Evolutionary conservation across 1,140 invertebrate species (phyloP).

Genomic region (Matsumurasca onukii): DNA sequence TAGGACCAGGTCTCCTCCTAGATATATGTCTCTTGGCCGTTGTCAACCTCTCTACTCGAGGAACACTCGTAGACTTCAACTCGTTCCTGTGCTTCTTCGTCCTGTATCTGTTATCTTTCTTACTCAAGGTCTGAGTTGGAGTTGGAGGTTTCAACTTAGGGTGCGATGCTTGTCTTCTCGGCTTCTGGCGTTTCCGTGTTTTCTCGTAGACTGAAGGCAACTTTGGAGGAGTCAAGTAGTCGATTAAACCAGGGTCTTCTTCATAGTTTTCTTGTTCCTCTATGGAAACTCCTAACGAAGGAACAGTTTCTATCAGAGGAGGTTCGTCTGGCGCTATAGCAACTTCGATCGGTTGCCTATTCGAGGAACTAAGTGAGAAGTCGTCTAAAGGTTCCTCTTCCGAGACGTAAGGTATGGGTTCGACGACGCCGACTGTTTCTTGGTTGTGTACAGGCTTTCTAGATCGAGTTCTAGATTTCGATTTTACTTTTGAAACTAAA

Average conservation of each 20-base stretch:
- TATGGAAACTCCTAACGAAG: conserved; percentile 31
- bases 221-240: conserved; percentile 36
- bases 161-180: neutral
- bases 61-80: neutral
- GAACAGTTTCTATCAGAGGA: conserved; percentile 30
- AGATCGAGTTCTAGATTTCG: neutral
- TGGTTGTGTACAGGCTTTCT: neutral
- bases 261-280: neutral
- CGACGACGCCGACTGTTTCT: neutral
- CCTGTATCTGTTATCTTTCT: conserved; percentile 17
- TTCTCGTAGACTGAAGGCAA: conserved; percentile 35
- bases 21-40: neutral
- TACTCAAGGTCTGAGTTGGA: neutral
- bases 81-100: conserved; percentile 19
- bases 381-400: neutral
- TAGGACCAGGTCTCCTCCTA: neutral
- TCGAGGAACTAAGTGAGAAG: neutral
- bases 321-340: neutral
- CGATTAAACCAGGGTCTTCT: conserved; percentile 16
- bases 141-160: conserved; percentile 21
- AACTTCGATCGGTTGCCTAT: neutral
- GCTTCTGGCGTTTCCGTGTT: neutral
- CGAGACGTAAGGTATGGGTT: neutral
- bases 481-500: neutral
- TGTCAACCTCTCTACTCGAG: neutral